phyloP scores from a whole-genome alignment of 2,113 vertebrate species.

The Zapornia atra region DNA sequence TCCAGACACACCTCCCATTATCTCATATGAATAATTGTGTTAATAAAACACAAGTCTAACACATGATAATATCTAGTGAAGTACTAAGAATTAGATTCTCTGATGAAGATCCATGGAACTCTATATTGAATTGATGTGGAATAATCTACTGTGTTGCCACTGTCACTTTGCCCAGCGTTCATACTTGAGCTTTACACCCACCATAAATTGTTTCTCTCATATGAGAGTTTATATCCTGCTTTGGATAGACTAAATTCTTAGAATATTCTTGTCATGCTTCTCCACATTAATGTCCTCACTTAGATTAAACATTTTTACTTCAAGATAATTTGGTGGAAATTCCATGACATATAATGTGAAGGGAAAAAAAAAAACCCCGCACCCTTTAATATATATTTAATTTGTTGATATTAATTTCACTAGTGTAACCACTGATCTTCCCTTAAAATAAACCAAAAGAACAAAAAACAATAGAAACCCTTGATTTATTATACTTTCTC shows the following conservation, averaged over 20 bases:
- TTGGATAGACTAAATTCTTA: not conserved
- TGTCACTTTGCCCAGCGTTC: not conserved
- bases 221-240: not conserved
- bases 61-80: not conserved
- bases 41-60: not conserved
- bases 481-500: not conserved
- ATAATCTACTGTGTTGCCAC: not conserved
- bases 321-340: not conserved
- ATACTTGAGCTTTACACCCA: not conserved
- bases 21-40: not conserved
- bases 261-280: not conserved
- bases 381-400: not conserved
- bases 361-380: not conserved
- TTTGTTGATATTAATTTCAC: not conserved
- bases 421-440: not conserved
- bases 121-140: not conserved
- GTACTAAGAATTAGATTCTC: not conserved
- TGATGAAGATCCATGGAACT: not conserved
- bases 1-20: not conserved
- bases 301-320: not conserved
- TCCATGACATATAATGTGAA: not conserved
- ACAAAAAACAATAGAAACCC: not conserved
- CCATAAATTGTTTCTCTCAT: not conserved
- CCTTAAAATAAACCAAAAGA: not conserved
- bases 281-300: not conserved